A percentile compares a stretch with the other conserved stretches of the same genome.
phyloP scores from a whole-genome alignment of 1,140 invertebrate genomes.

The Acromyrmex echinatior region DNA sequence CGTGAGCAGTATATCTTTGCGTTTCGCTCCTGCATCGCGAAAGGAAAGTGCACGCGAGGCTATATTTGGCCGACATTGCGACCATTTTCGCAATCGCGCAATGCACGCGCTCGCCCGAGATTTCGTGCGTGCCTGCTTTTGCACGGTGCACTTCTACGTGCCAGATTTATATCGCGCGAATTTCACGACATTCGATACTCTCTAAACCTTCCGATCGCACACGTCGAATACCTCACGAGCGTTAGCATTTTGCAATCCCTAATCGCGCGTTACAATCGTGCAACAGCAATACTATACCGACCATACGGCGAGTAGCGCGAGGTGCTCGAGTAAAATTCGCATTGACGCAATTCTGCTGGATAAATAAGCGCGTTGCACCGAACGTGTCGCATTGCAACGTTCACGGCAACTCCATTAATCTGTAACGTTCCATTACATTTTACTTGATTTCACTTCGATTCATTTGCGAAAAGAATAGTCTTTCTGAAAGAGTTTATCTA shows the following conservation, averaged over 20 bases:
- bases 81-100: constrained; percentile 66
- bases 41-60: constrained; percentile 32
- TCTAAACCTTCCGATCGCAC: background rate
- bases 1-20: background rate
- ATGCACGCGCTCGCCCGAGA: constrained; percentile 56
- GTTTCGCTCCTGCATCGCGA: constrained; percentile 19
- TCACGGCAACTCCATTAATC: background rate
- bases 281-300: background rate
- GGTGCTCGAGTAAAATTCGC: constrained; percentile 40
- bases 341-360: constrained; percentile 45
- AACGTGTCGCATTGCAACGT: constrained; percentile 13
- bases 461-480: background rate
- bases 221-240: constrained; percentile 5
- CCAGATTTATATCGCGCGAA: background rate
- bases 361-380: constrained; percentile 19
- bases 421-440: background rate
- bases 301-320: constrained; percentile 15
- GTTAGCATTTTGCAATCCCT: constrained; percentile 48
- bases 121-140: constrained; percentile 27
- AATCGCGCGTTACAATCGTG: constrained; percentile 49
- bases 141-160: background rate
- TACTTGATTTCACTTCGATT: background rate
- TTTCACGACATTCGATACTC: constrained; percentile 29
- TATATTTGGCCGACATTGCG: constrained; percentile 67
- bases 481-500: no score